Percentiles rank a stretch among this genome's conserved stretches.
These are phyloP conservation scores for Rhagonycha lutea DNA, from an alignment of 2,888 invertebrate genomes.

Conservation along the genomic window DNA sequence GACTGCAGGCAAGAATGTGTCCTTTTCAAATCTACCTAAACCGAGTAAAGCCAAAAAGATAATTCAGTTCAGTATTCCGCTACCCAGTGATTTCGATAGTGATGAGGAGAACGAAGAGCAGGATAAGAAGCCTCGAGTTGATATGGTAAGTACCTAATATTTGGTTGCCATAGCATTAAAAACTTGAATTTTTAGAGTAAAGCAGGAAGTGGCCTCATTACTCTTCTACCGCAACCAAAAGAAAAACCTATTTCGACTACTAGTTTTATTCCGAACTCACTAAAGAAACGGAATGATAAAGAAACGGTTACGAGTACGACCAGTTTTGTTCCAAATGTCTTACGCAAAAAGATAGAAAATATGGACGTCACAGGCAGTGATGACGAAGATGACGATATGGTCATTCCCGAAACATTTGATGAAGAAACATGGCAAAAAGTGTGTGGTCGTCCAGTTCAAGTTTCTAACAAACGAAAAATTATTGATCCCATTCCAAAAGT, in stretches of 20 bases:
- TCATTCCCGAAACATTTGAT: conserved; percentile 54
- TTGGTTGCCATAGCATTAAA: background rate
- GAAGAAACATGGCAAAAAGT: conserved; percentile 57
- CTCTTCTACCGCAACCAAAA: conserved; percentile 72
- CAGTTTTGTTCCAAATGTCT: background rate
- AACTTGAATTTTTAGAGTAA: conserved; percentile 43
- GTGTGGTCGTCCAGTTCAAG: conserved; percentile 48
- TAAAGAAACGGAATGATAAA: background rate
- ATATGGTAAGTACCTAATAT: background rate
- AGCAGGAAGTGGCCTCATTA: conserved; percentile 70
- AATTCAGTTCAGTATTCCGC: conserved; percentile 59
- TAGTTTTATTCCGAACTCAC: conserved; percentile 51
- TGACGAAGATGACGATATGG: conserved; percentile 57
- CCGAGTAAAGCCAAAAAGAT: conserved; percentile 63
- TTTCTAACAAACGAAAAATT: background rate
- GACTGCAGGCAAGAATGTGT: conserved; percentile 61
- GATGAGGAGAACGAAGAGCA: conserved; percentile 57
- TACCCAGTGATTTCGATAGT: conserved; percentile 67
- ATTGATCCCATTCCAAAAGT: conserved; percentile 48
- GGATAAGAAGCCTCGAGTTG: conserved; percentile 29
- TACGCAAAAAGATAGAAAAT: background rate
- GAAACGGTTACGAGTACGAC: background rate
- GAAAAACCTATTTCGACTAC: conserved; percentile 48
- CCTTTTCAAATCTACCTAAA: conserved; percentile 39
- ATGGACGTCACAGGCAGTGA: background rate